These are phyloP conservation scores for Prorops nasuta DNA, from an alignment of 1,140 invertebrate species.

Conservation along the genomic window DNA sequence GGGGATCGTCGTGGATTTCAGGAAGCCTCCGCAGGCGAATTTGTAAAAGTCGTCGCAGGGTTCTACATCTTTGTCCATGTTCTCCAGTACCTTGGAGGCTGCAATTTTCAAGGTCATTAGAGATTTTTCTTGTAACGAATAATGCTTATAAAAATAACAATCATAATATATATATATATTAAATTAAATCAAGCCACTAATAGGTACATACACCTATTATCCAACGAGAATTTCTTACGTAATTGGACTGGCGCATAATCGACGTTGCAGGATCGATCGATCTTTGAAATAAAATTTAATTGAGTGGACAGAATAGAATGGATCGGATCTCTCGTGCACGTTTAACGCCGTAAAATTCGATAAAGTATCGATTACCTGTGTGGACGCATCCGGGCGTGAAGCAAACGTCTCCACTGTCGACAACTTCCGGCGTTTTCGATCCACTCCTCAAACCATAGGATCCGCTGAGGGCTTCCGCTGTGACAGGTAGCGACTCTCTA, in stretches of 20 bases:
- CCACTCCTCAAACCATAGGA: conserved; percentile 22
- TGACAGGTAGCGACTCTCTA: conserved; percentile 44
- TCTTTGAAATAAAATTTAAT: neutral
- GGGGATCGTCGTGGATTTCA: conserved; percentile 54
- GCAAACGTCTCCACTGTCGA: conserved; percentile 54
- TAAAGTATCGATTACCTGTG: conserved; percentile 51
- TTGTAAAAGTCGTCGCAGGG: conserved; percentile 83
- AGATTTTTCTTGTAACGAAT: no score
- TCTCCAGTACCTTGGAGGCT: conserved; percentile 58
- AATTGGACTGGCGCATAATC: no score
- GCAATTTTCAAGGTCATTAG: neutral
- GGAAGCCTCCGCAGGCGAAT: conserved; percentile 62
- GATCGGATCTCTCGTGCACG: no score
- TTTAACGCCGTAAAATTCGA: no score
- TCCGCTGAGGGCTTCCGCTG: conserved; percentile 48
- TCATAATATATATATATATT: no score
- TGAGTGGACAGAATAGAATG: no score
- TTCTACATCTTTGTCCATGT: conserved; percentile 59
- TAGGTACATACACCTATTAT: no score
- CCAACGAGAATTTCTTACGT: no score
- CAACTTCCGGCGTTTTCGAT: conserved; percentile 35
- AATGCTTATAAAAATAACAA: no score
- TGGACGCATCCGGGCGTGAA: conserved; percentile 66
- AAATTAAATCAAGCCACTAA: no score
- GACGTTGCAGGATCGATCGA: no score